Percentiles rank a stretch among this genome's conserved stretches.
Conservation (phyloP, 2,888 invertebrate genomes). For the Fragum fragum region DNA sequence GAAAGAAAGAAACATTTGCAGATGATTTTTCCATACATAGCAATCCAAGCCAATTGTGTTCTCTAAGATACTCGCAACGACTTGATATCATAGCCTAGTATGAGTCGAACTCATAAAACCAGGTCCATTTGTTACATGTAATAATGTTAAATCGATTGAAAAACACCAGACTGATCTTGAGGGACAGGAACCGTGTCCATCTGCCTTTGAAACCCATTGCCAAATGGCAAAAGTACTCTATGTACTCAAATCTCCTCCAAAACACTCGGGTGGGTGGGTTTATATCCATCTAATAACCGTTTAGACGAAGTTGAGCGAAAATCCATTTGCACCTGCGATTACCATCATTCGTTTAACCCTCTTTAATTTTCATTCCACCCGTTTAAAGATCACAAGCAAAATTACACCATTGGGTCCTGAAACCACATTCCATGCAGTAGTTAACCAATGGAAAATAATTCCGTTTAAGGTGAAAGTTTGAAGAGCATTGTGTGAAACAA, state of each 20-base stretch:
- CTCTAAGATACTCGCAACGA: neutral
- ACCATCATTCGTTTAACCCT: conserved; percentile 57
- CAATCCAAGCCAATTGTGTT: too few relatives aligned
- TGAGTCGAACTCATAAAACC: conserved; percentile 14
- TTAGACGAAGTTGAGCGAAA: conserved; percentile 29
- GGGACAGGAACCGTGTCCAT: neutral
- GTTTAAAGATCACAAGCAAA: conserved; percentile 41
- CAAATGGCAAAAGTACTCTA: conserved; percentile 5
- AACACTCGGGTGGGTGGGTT: neutral
- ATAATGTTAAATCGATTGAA: conserved; percentile 24
- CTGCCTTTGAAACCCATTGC: conserved; percentile 14
- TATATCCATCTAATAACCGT: conserved; percentile 21
- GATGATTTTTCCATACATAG: too few relatives aligned
- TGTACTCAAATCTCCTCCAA: conserved; percentile 5
- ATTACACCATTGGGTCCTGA: conserved; percentile 40
- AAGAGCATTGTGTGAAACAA: conserved; percentile 50
- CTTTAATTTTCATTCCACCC: conserved; percentile 66
- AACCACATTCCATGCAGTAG: conserved; percentile 53
- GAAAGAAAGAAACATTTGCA: too few relatives aligned
- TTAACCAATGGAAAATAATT: conserved; percentile 52
- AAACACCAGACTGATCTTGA: neutral
- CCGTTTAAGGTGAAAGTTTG: conserved; percentile 33
- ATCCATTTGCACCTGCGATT: conserved; percentile 50
- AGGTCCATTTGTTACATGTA: conserved; percentile 7
- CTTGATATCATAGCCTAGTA: neutral